phyloP scores from a whole-genome alignment of 1,140 invertebrate genomes.

The Sarcophaga peregrina region DNA sequence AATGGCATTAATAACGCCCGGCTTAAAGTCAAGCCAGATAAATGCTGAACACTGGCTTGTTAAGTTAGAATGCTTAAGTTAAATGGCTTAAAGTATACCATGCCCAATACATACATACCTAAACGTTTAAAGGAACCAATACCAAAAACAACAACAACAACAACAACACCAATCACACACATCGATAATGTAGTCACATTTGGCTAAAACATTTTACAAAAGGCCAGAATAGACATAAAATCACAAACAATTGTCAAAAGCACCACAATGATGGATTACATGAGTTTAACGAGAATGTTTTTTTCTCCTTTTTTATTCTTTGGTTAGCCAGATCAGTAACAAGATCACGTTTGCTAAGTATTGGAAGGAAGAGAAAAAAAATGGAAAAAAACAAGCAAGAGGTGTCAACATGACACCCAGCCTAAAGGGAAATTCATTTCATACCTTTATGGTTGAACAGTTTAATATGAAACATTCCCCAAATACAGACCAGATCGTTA shows the following conservation, averaged over 20 bases:
- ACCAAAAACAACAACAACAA: conserved; percentile 1
- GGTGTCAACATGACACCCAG: too few species aligned
- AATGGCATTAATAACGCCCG: conserved; percentile 33
- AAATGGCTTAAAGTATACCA: too few species aligned
- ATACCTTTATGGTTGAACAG: too few species aligned
- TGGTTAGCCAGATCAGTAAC: conserved; percentile 22
- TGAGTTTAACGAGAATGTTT: conserved; percentile 17
- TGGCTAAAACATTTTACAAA: conserved; percentile 18
- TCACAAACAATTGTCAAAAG: conserved; percentile 34
- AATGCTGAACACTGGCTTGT: neutral
- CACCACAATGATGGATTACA: conserved; percentile 34
- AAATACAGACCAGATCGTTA: too few species aligned
- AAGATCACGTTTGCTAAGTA: conserved; percentile 29
- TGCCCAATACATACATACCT: neutral
- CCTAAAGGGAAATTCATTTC: too few species aligned
- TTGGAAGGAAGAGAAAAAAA: too few species aligned
- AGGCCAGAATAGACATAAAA: conserved; percentile 25
- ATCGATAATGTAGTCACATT: conserved; percentile 38
- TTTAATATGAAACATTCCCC: too few species aligned
- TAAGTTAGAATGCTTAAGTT: neutral
- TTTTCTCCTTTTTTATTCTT: too few species aligned
- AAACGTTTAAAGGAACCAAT: neutral
- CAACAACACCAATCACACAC: neutral
- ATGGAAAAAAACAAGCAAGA: too few species aligned
- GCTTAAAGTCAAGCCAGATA: neutral